Evolutionary conservation across 2,888 invertebrate species (phyloP).

Genomic region (Drosophila koepferae): DNA sequence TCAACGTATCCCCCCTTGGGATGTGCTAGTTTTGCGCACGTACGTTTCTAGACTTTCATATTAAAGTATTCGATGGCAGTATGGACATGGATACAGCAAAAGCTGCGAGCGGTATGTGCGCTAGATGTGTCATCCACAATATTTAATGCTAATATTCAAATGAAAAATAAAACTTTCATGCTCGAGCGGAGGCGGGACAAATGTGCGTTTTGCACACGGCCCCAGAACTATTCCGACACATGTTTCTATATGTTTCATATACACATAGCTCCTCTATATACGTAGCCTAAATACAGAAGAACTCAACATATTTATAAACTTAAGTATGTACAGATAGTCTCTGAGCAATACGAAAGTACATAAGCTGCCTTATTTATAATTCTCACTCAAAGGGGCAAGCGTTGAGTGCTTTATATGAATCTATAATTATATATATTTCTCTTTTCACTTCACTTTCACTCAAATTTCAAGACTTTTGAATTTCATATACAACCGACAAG

Average conservation of each 20-base stretch:
- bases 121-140: slow-evolving; percentile 81
- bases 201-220: slow-evolving; percentile 78
- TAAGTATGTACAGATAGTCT: background rate
- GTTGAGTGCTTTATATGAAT: slow-evolving; percentile 30
- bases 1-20: slow-evolving; percentile 34
- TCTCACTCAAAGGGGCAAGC: slow-evolving; percentile 63
- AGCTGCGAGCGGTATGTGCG: slow-evolving; percentile 40
- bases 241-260: slow-evolving; percentile 36
- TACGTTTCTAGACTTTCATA: slow-evolving; percentile 34
- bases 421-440: slow-evolving; percentile 14
- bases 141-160: slow-evolving; percentile 78
- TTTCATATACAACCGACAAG: slow-evolving; percentile 56
- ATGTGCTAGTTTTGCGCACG: slow-evolving; percentile 66
- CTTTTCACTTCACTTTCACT: slow-evolving; percentile 56
- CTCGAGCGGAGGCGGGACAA: slow-evolving; percentile 79
- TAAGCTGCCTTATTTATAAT: slow-evolving; percentile 71
- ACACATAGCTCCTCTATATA: slow-evolving; percentile 17
- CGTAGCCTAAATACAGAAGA: slow-evolving; percentile 29
- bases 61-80: slow-evolving; percentile 22
- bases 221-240: slow-evolving; percentile 60
- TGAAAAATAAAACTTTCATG: slow-evolving; percentile 72
- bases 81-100: slow-evolving; percentile 48
- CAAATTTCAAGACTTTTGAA: slow-evolving; percentile 50
- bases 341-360: slow-evolving; percentile 47
- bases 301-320: slow-evolving; percentile 46